Base-by-base conservation (phyloP, 2,797 vertebrate genomes). In the Xenopus petersii region DNA sequence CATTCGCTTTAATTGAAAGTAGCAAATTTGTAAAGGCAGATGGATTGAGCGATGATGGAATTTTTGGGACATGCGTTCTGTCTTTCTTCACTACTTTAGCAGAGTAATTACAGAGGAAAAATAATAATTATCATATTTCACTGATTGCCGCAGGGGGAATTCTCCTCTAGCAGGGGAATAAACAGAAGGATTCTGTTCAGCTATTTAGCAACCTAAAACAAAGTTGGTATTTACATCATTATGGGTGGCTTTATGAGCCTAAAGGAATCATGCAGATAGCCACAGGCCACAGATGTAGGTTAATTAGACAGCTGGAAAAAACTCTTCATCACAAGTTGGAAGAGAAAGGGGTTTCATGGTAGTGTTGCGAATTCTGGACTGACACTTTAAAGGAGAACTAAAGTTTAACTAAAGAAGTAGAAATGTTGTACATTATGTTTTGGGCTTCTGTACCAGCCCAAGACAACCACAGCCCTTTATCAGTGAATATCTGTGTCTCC, bases 111-210 rank as follows among this genome's bases (percentile, higher is more conserved):
- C 56, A 17, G 55, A 15, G 71, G 42, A 17, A 56, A 51, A 66
- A 73, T 73, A 64, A 73, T 54, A 65, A 73, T 64, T 48, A 73
- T 64, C 64, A 64, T 56, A 33, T 42, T 73, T 36, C 55, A 55
- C 17, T 68, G 24, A 12, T 61, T 33, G 58, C 73, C 47, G 16
- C 56, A 67, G 56, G 64, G 54, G 17, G 24, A 67, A 46, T 42
- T 42, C 64, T 21, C 6, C 46, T 21, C 36, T 21, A 16, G 1
- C 10, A 65, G 13, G 30, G 13, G 10, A 63, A 33, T 0, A 61
- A 2, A 10, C 59, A 61, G 5, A 9, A 24, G 16, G 33, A 42
- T 30, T 58, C 15, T 58, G 8, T 42, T 58, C n/a, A 58, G 9
- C 7, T 11, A 13, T 42, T 15, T 26, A 26, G 21, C 4, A 42